Percentiles rank a stretch among this genome's conserved stretches.
Evolutionary conservation across 2,797 vertebrate species (phyloP).

Genomic region (Characodon lateralis): DNA sequence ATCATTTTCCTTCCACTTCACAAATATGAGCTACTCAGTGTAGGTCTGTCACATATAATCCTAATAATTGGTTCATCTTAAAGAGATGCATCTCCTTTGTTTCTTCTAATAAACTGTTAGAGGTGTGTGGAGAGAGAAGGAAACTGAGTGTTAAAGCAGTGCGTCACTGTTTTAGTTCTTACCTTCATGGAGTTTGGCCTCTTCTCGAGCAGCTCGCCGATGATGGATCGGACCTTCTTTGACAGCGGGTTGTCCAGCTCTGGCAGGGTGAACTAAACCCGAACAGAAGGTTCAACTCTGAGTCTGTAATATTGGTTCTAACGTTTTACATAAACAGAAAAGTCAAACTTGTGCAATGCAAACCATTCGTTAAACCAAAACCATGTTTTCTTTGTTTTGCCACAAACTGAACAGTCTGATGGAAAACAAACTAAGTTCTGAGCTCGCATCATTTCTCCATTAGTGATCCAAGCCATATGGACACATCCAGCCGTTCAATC

Average conservation of each 20-base stretch:
- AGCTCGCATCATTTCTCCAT: too few relatives aligned
- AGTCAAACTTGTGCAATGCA: accelerated
- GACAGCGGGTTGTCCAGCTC: slow-evolving; percentile 88
- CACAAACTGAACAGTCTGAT: too few relatives aligned
- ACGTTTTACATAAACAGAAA: neutral
- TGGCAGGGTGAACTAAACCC: slow-evolving; percentile 83
- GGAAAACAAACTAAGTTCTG: too few relatives aligned
- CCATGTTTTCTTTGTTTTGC: too few relatives aligned
- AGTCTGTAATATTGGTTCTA: neutral
- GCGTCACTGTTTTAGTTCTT: slow-evolving; percentile 20
- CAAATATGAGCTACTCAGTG: too few relatives aligned
- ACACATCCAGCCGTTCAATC: neutral
- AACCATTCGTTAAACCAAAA: neutral
- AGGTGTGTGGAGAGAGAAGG: too few relatives aligned
- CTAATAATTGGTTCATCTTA: neutral
- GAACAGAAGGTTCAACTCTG: neutral
- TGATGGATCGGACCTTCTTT: slow-evolving; percentile 84
- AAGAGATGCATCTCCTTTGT: neutral
- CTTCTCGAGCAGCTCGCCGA: slow-evolving; percentile 82
- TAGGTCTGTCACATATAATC: neutral
- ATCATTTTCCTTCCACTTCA: too few relatives aligned
- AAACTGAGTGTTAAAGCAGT: neutral
- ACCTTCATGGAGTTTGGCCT: slow-evolving; percentile 93
- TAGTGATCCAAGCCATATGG: neutral
- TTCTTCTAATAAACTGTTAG: too few relatives aligned